Evolutionary conservation across 1,140 invertebrate genomes (phyloP).

Genomic region (Andrena cerasifolii): DNA sequence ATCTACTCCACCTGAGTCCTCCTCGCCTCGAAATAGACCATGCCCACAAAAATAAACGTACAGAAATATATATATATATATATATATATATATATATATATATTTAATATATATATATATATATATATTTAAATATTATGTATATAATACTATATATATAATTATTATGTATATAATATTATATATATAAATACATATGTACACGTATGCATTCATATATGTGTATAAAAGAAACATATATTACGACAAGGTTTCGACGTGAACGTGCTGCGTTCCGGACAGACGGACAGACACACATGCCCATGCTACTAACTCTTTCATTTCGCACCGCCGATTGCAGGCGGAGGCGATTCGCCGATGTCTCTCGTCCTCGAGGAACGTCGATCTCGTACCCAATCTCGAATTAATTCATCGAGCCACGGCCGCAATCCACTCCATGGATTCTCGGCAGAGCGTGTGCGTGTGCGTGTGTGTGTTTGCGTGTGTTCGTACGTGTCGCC

Average conservation of each 20-base stretch:
- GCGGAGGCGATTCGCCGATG: conserved; percentile 56
- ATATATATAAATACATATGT: too few relatives aligned
- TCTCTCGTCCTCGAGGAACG: conserved; percentile 59
- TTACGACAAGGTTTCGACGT: conserved; percentile 29
- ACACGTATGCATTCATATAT: conserved; percentile 3
- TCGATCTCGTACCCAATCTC: conserved; percentile 67
- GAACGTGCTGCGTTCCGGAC: conserved; percentile 60
- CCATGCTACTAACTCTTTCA: conserved; percentile 76
- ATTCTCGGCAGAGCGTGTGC: conserved; percentile 46
- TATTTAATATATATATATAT: conserved; percentile 15
- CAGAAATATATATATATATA: conserved; percentile 10
- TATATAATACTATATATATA: too few relatives aligned
- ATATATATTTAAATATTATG: neutral
- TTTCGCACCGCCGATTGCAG: conserved; percentile 52
- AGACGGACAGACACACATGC: conserved; percentile 76
- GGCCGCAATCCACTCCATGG: conserved; percentile 53
- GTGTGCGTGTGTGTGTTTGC: conserved; percentile 15
- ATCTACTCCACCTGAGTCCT: neutral
- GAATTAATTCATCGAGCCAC: conserved; percentile 58
- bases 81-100: conserved; percentile 12
- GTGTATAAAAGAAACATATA: conserved; percentile 18
- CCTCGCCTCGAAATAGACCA: neutral
- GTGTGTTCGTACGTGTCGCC: conserved; percentile 23
- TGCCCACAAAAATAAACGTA: neutral
- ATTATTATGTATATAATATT: too few relatives aligned